phyloP scores from a whole-genome alignment of 2,113 vertebrate genomes.

The Sturnus vulgaris region DNA sequence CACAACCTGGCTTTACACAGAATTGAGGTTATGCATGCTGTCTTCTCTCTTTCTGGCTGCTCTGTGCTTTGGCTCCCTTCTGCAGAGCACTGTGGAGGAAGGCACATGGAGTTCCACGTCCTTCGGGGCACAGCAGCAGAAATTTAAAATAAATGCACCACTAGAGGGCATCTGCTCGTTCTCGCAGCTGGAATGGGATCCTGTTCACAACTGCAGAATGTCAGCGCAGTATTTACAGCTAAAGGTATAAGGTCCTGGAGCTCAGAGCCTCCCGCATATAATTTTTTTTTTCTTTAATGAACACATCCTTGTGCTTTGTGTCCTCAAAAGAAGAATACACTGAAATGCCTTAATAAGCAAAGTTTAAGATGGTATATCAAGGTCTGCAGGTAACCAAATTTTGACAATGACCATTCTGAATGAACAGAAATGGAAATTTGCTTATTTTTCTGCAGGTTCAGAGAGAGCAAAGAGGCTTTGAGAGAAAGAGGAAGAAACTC shows the following conservation, averaged over 20 bases:
- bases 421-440: not conserved
- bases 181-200: not conserved
- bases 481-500: not conserved
- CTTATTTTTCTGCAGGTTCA: not conserved
- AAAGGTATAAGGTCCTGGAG: not conserved
- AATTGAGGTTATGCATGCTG: not conserved
- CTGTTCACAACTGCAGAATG: not conserved
- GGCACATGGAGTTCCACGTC: accelerated
- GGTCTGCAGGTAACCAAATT: not conserved
- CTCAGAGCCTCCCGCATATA: not conserved
- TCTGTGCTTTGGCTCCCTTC: not conserved
- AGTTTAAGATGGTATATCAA: not conserved
- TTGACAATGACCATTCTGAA: not conserved
- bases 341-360: not conserved
- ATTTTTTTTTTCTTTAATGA: not conserved
- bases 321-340: not conserved
- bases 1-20: not conserved
- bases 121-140: not conserved
- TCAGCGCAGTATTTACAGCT: not conserved
- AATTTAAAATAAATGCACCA: not conserved
- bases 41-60: not conserved
- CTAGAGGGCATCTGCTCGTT: slow-evolving; percentile 47
- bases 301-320: not conserved
- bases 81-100: not conserved
- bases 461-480: not conserved